Conservation (phyloP, 2,888 invertebrate species). For the Alsophila aescularia region DNA sequence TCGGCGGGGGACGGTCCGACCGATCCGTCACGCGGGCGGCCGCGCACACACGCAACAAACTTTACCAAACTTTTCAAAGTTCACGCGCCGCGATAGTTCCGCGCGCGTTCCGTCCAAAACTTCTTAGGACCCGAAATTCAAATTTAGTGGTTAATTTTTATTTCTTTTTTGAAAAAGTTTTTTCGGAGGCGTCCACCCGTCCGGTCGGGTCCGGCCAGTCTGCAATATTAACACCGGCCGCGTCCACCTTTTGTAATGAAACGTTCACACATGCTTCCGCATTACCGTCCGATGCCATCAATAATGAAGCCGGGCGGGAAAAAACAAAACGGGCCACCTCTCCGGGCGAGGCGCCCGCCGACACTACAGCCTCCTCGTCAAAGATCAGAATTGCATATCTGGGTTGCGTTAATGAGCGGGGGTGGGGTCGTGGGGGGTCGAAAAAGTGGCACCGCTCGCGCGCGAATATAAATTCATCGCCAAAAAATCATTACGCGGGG, state of each 20-base stretch:
- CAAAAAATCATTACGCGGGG: constrained; percentile 94
- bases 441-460: constrained; percentile 86
- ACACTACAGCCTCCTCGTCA: constrained; percentile 85
- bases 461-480: constrained; percentile 91
- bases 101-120: constrained; percentile 48
- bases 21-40: constrained; percentile 55
- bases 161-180: constrained; percentile 59
- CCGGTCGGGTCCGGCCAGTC: constrained; percentile 81
- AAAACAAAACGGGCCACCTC: constrained; percentile 83
- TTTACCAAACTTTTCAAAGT: constrained; percentile 70
- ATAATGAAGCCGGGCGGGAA: constrained; percentile 85
- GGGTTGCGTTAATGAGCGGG: constrained; percentile 87
- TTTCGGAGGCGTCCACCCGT: constrained; percentile 79
- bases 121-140: constrained; percentile 49
- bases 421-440: constrained; percentile 76
- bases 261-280: constrained; percentile 85
- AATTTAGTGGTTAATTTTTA: constrained; percentile 51
- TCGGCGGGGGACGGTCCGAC: constrained; percentile 35
- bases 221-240: constrained; percentile 83
- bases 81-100: constrained; percentile 67
- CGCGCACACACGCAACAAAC: constrained; percentile 72
- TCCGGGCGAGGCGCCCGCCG: constrained; percentile 82
- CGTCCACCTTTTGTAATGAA: constrained; percentile 85
- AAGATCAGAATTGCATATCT: constrained; percentile 88
- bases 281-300: constrained; percentile 85